Conservation (phyloP, 2,113 vertebrate genomes). For the Gulo gulo region DNA sequence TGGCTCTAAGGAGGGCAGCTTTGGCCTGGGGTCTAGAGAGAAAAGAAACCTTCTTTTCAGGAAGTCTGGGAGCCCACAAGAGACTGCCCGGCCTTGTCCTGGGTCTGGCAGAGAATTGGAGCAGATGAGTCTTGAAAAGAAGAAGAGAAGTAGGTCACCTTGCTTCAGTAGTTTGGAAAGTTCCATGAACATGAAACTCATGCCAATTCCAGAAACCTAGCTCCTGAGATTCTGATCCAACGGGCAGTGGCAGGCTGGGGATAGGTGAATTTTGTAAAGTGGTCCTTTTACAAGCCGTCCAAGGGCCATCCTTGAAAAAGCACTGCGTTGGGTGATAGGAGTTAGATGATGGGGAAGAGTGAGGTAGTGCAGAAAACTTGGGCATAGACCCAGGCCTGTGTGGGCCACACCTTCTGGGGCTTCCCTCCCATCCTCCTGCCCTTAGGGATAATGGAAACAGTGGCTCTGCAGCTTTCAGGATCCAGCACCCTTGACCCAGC, state of each 20-base stretch:
- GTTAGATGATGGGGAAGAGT: background rate
- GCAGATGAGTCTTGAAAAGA: background rate
- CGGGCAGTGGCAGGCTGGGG: background rate
- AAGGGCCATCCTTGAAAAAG: background rate
- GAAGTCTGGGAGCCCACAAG: background rate
- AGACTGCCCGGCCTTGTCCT: background rate
- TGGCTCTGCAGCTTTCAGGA: background rate
- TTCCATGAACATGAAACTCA: background rate
- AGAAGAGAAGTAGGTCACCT: background rate
- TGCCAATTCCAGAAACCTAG: background rate
- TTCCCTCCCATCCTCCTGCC: background rate
- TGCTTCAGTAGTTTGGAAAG: background rate
- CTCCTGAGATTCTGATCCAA: background rate
- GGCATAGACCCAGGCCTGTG: background rate
- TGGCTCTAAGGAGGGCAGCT: background rate
- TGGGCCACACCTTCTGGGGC: background rate
- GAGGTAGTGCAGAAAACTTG: background rate
- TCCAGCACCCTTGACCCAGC: background rate
- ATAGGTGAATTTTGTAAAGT: background rate
- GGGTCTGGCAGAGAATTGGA: background rate
- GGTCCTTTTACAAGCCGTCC: background rate
- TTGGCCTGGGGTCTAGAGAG: background rate
- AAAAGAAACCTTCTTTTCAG: background rate
- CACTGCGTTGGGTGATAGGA: background rate
- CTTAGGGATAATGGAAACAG: background rate